Evolutionary conservation across 2,888 invertebrate species (phyloP).

Genomic region (Drosophila planitibia): DNA sequence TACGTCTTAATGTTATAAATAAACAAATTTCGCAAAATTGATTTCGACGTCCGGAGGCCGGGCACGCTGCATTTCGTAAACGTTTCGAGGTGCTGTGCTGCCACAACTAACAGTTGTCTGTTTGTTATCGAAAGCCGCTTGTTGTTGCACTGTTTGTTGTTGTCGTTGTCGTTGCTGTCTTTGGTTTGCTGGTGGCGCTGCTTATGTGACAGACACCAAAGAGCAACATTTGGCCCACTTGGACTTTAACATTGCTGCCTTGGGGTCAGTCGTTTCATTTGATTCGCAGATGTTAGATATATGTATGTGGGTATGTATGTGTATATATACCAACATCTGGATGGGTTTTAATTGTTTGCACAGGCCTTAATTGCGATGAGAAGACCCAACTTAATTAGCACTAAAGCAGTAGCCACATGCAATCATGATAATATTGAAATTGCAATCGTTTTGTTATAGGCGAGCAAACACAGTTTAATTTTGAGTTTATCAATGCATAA

Average conservation of each 20-base stretch:
- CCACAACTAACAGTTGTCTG: conserved; percentile 20
- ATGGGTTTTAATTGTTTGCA: conserved; percentile 16
- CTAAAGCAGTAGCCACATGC: conserved; percentile 32
- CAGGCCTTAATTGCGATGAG: conserved; percentile 66
- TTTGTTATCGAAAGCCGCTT: conserved; percentile 29
- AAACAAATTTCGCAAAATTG: conserved; percentile 75
- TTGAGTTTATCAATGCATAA: conserved; percentile 41
- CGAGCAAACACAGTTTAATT: conserved; percentile 10
- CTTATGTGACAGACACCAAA: conserved; percentile 35
- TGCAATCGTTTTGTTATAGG: conserved; percentile 48
- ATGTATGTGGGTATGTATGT: neutral
- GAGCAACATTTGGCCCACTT: conserved; percentile 24
- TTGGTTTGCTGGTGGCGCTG: conserved; percentile 27
- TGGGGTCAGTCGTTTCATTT: conserved; percentile 20
- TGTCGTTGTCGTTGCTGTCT: conserved; percentile 14
- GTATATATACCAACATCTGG: conserved; percentile 19
- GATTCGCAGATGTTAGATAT: conserved; percentile 1
- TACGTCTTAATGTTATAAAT: conserved; percentile 63
- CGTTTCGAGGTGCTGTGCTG: conserved; percentile 39
- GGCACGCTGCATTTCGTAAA: conserved; percentile 71
- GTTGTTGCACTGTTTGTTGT: conserved; percentile 8
- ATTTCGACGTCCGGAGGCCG: conserved; percentile 49
- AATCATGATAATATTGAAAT: conserved; percentile 64
- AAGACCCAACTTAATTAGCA: conserved; percentile 59
- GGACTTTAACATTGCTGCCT: conserved; percentile 12